phyloP scores from a whole-genome alignment of 30 jellyfish, hydroid and myxozoan genomes.

The Hydra vulgaris region DNA sequence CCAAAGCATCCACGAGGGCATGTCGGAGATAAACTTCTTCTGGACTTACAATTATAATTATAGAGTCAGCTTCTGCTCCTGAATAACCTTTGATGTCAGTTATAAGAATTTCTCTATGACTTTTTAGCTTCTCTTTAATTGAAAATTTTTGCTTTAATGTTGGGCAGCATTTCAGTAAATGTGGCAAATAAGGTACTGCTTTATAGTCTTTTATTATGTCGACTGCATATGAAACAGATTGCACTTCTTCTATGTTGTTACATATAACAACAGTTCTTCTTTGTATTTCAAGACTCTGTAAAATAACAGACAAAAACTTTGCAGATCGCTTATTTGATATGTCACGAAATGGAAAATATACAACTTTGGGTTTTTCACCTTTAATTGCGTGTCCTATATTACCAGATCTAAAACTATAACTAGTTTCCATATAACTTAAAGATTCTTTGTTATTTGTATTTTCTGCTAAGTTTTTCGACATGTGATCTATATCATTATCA shows the following conservation, averaged over 20 bases:
- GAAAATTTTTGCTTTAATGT: not conserved
- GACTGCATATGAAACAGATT: not conserved
- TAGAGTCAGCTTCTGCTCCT: not conserved
- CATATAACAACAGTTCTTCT: not conserved
- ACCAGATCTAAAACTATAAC: not conserved
- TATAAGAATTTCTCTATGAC: not conserved
- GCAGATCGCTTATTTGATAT: not conserved
- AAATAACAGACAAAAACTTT: not conserved
- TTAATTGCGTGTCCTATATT: not conserved
- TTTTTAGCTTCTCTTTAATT: not conserved
- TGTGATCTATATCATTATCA: not conserved
- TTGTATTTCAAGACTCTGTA: not conserved
- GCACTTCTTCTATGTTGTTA: not conserved
- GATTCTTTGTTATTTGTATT: not conserved
- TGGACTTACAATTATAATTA: not conserved
- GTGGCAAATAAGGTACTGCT: not conserved
- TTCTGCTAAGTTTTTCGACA: not conserved
- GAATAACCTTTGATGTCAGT: not conserved
- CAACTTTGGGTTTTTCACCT: not conserved
- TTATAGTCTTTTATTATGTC: not conserved
- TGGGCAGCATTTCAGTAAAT: not conserved
- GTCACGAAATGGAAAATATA: not conserved
- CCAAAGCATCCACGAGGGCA: not conserved
- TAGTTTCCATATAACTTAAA: not conserved
- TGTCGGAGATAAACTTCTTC: not conserved